Base-by-base conservation (phyloP, 2,113 vertebrate genomes). In the Australoheros scitulus region DNA sequence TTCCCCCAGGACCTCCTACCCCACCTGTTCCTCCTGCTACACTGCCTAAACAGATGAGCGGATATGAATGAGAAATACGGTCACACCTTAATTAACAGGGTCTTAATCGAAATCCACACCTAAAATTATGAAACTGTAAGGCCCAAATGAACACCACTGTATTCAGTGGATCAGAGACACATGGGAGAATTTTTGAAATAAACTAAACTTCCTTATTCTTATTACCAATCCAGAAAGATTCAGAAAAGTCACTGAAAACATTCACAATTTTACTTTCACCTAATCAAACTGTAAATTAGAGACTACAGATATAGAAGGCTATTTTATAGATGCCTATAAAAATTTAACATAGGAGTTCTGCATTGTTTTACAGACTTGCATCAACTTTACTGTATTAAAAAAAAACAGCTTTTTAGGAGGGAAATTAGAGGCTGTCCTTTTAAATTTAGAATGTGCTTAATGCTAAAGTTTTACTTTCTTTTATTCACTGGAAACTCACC, bases 11-110 rank as follows among this genome's bases (percentile, higher is more conserved):
- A 38, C 83, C 87, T 77, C 93, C 90, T 65, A 56, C 3, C 2
- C 83, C 90, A 52, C 76, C 86, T 41, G 58, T 20, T 24, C 90
- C 88, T 85, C 81, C 89, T n/a, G 78, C 59, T 90, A 11, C 6
- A 61, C 60, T 24, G 24, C 91, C 91, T 90, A 56, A 26, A 87
- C 11, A 81, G 20, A 29, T 2, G 70, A 55, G 47, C 61, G 15
- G 77, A 55, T 41, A 70, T 57, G 11, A 36, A 65, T 38, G 26
- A 58, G 26, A 84, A 79, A 76, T 76, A 14, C 56, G 6, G n/a
- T 24, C 5, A 61, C 15, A n/a, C 18, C 26, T 55, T 72, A 55
- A 72, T 72, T 20, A 72, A 29, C 26, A 52, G 29, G 65, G 43
- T 26, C 26, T 52, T 72, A 32, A 2, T 15, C 6, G 47, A 17